Percentiles rank a stretch among this genome's conserved stretches.
These are phyloP conservation scores for Apamea anceps DNA, from an alignment of 2,888 invertebrate species.

Conservation along the genomic window DNA sequence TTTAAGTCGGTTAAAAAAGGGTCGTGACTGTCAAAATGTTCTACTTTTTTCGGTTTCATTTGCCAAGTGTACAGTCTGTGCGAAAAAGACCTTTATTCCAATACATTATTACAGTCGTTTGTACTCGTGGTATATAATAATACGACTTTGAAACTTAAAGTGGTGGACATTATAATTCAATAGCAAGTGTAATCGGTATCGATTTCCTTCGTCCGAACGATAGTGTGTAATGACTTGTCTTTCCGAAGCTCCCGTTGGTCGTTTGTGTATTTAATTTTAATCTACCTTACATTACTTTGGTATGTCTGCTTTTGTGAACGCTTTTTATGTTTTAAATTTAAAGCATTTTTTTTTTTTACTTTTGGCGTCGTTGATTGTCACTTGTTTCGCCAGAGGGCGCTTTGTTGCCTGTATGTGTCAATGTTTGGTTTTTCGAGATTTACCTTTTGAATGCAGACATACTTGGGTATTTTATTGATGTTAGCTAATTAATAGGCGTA, in stretches of 20 bases:
- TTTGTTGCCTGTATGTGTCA: conserved; percentile 9
- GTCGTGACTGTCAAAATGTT: not conserved
- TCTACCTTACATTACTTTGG: conserved; percentile 62
- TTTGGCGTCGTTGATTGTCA: not conserved
- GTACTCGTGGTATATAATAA: not conserved
- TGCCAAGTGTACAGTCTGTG: not conserved
- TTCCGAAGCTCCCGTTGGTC: conserved; percentile 55
- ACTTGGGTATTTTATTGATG: conserved; percentile 69
- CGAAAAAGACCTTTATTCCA: not conserved
- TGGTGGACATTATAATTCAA: conserved; percentile 1
- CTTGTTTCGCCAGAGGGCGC: conserved; percentile 16
- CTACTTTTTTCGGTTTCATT: not conserved
- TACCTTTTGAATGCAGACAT: conserved; percentile 65
- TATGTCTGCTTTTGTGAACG: conserved; percentile 65
- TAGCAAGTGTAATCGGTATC: conserved; percentile 1
- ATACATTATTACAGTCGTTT: not conserved
- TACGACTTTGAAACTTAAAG: not conserved
- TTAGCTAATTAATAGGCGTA: conserved; percentile 69
- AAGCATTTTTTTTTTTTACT: conserved; percentile 8
- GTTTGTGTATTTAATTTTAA: conserved; percentile 59
- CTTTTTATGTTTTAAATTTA: conserved; percentile 29
- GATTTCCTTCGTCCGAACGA: conserved; percentile 2
- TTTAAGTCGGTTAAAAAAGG: too few relatives aligned
- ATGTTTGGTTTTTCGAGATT: conserved; percentile 8
- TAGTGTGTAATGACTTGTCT: conserved; percentile 50